A percentile compares a stretch with the other conserved stretches of the same genome.
phyloP scores from a whole-genome alignment of 2,797 vertebrate species.

The Pangasius mekongensis region DNA sequence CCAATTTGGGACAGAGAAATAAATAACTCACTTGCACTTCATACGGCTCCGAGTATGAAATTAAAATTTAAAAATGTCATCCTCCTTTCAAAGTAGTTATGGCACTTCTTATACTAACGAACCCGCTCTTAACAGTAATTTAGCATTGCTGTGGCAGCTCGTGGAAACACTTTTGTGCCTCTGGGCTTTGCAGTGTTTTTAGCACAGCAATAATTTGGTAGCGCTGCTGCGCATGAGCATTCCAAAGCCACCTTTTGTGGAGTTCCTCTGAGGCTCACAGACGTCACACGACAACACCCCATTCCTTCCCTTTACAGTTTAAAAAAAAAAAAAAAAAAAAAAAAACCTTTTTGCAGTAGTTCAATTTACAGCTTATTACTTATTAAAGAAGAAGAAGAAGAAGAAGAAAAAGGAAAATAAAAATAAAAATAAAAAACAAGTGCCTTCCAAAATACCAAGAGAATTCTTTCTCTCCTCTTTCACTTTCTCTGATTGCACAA shows the following conservation, averaged over 20 bases:
- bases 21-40: slow-evolving; percentile 9
- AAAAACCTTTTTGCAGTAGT: neutral
- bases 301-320: neutral
- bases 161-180: neutral
- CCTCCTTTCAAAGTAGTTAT: neutral
- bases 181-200: neutral
- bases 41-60: neutral
- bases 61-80: slow-evolving; percentile 7
- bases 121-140: neutral
- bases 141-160: neutral
- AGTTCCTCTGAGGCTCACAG: neutral
- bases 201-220: neutral
- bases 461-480: too few relatives aligned
- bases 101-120: neutral
- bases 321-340: neutral
- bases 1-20: slow-evolving; percentile 33
- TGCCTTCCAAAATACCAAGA: neutral
- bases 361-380: neutral
- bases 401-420: too few relatives aligned
- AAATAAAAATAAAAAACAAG: neutral
- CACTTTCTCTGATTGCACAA: neutral
- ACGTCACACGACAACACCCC: neutral
- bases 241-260: neutral
- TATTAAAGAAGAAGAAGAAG: too few relatives aligned
- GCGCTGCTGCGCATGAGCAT: neutral